phyloP scores from a whole-genome alignment of 2,797 vertebrate species.

The Pantherophis vulpinus region DNA sequence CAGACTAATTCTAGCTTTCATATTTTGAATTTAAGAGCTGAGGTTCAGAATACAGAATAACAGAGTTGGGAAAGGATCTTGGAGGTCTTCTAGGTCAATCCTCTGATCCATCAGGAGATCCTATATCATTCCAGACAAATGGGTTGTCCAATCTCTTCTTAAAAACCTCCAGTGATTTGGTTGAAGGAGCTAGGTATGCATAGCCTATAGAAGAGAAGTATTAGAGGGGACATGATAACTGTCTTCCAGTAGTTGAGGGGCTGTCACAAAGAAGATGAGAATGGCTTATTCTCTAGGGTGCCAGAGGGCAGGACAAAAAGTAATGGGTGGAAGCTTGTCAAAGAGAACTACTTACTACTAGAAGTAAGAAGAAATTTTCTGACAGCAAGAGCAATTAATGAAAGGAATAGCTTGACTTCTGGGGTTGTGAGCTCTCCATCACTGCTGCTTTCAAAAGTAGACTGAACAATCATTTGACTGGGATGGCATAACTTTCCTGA shows the following conservation, averaged over 20 bases:
- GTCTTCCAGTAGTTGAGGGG: neutral
- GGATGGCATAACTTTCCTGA: neutral
- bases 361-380: neutral
- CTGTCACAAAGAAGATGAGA: neutral
- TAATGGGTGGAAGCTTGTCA: neutral
- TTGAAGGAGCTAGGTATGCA: neutral
- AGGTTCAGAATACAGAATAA: neutral
- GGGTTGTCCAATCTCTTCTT: neutral
- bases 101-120: neutral
- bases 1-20: neutral
- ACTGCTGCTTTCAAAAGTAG: neutral
- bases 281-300: neutral
- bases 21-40: neutral
- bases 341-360: neutral
- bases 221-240: neutral
- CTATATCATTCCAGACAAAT: neutral
- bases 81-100: neutral
- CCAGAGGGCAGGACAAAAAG: neutral
- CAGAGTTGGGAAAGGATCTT: neutral
- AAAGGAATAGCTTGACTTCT: neutral
- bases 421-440: neutral
- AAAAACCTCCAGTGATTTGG: neutral
- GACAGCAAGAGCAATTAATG: neutral
- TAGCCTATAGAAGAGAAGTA: neutral
- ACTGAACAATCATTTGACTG: neutral